A percentile compares a stretch with the other conserved stretches of the same genome.
phyloP scores from a whole-genome alignment of 2,888 invertebrate species.

The Brassicogethes aeneus region DNA sequence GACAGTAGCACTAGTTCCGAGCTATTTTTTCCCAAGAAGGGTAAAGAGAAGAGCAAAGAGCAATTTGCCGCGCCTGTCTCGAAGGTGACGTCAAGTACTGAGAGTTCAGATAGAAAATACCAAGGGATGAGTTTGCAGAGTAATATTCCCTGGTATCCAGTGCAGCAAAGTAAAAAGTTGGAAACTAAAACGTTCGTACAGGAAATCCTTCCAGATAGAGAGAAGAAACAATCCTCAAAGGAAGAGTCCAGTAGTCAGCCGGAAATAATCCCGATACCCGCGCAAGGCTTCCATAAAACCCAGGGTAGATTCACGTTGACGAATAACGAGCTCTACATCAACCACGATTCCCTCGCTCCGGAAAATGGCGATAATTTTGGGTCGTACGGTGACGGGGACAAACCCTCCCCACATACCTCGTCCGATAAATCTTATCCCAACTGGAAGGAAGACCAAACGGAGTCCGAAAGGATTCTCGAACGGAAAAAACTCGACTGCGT shows the following conservation, averaged over 20 bases:
- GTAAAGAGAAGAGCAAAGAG: constrained; percentile 8
- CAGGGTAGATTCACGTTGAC: constrained; percentile 12
- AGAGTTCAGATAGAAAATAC: constrained; percentile 8
- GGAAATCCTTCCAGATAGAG: constrained; percentile 10
- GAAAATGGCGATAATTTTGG: background rate
- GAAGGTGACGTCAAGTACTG: constrained; percentile 3
- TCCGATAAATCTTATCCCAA: constrained; percentile 23
- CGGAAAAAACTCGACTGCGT: constrained; percentile 23
- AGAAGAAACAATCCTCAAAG: constrained; percentile 7
- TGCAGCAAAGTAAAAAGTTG: constrained; percentile 10
- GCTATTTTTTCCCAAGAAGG: constrained; percentile 40
- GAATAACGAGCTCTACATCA: constrained; percentile 11
- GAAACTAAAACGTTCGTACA: constrained; percentile 17
- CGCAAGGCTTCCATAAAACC: constrained; percentile 12
- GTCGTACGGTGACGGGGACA: background rate
- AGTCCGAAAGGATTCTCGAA: constrained; percentile 42
- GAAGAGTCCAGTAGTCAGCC: constrained; percentile 2
- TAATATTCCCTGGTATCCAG: constrained; percentile 41
- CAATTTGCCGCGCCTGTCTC: background rate
- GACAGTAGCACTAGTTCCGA: constrained; percentile 47
- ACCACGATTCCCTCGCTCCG: constrained; percentile 1
- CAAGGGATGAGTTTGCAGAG: constrained; percentile 16
- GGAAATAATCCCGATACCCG: constrained; percentile 11
- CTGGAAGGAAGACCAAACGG: constrained; percentile 43
- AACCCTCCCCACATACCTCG: background rate